Base-by-base conservation (phyloP, 2,113 vertebrate species). In the Chlorodrepanis virens region DNA sequence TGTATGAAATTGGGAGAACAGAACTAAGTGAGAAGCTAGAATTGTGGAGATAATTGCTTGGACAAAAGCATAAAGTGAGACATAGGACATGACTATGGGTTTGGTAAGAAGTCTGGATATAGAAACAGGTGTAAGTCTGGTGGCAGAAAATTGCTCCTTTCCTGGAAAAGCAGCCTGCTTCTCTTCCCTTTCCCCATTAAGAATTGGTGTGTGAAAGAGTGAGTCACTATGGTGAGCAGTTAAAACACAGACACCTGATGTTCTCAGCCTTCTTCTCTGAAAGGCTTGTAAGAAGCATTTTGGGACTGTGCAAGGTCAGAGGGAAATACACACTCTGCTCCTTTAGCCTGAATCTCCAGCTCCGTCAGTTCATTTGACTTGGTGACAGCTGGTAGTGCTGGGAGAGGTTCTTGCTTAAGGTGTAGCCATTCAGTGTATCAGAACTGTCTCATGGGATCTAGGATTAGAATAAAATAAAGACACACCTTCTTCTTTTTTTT, bases 341-440 rank as follows among this genome's bases (percentile, higher is more conserved):
- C 85, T 88, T 71, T 39, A 93, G 82, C 93, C 87, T 83, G 94
- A 90, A 86, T 89, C 94, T 94, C 95, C 77, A 82, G 76, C 71
- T 92, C 80, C 0, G 24, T 82, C 50, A 52, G 72, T 90, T 96
- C 69, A 75, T 93, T 96, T 93, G 80, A 86, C 84, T 97, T 89
- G 72, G 79, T 93, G 85, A 72, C 65, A 90, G 57, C 74, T 77
- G 67, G 27, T 84, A 12, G 54, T 83, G 60, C 47, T 92, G 80
- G 70, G 56, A 87, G 59, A 90, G 56, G 68, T 76, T 89, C 68
- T 95, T 78, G 74, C 86, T 85, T 78, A 59, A 89, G 86, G 75
- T 94, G 56, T 65, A 83, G 57, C 63, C 49, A 12, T 91, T 90
- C 68, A 17, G 29, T 71, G 10, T 40, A 76, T 74, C 69, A 88